These are phyloP conservation scores for Rousettus madagascariensis DNA, from an alignment of 2,797 vertebrate genomes.

Conservation along the genomic window DNA sequence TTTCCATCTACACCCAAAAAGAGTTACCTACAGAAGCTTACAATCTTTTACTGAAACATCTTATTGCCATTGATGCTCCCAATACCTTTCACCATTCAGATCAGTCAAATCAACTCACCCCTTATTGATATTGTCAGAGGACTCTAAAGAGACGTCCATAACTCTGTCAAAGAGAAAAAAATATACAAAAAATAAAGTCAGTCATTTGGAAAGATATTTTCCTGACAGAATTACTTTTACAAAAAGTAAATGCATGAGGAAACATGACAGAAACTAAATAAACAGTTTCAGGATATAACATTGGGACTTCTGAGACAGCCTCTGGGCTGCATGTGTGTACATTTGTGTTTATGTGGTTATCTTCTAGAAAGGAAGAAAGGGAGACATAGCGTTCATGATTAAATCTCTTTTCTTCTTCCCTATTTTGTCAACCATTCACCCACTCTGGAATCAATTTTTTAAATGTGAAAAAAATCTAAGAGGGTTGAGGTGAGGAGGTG, in stretches of 20 bases:
- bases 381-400: not conserved
- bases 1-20: not conserved
- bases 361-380: not conserved
- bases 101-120: constrained; percentile 35
- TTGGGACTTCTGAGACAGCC: not conserved
- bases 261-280: not conserved
- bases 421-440: not conserved
- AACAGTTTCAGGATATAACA: not conserved
- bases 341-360: not conserved
- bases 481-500: not conserved
- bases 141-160: not conserved
- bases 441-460: not conserved
- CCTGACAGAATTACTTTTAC: not conserved
- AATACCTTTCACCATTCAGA: not conserved
- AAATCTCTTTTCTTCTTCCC: not conserved
- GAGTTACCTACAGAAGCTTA: not conserved
- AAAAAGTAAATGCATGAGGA: not conserved
- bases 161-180: not conserved
- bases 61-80: not conserved
- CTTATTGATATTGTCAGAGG: not conserved
- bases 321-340: too few species aligned
- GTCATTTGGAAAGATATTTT: not conserved
- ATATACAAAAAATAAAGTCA: not conserved
- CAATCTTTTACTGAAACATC: not conserved
- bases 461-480: not conserved